phyloP scores from a whole-genome alignment of 2,113 vertebrate genomes.

The Phainopepla nitens region DNA sequence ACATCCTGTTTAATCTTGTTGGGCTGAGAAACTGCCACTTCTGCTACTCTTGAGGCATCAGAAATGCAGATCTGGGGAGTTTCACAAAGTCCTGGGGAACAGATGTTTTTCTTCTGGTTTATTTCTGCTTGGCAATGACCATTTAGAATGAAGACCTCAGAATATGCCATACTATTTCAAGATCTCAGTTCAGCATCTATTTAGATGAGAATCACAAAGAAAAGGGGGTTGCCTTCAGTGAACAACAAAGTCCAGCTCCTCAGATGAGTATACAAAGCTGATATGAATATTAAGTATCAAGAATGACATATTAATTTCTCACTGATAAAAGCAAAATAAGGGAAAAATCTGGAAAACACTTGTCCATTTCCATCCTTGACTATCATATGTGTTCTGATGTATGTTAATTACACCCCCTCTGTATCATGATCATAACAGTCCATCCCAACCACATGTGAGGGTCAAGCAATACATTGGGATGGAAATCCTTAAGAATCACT shows the following conservation, averaged over 20 bases:
- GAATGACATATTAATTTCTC: neutral
- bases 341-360: neutral
- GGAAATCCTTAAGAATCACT: neutral
- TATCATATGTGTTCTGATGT: neutral
- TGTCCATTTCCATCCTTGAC: neutral
- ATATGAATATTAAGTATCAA: neutral
- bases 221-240: neutral
- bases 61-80: neutral
- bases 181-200: neutral
- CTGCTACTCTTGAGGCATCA: neutral
- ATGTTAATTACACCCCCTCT: neutral
- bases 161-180: neutral
- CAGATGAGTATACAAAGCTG: neutral
- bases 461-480: neutral
- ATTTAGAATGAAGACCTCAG: neutral
- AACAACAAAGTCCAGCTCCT: neutral
- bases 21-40: neutral
- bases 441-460: rapidly evolving
- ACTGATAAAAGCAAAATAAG: neutral
- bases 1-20: neutral
- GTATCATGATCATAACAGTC: neutral
- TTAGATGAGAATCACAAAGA: neutral
- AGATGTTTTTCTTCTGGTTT: neutral
- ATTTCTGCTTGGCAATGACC: neutral
- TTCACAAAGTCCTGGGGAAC: neutral